A percentile compares a stretch with the other conserved stretches of the same genome.
Evolutionary conservation across 2,888 invertebrate species (phyloP).

Genomic region (Oithona nana): DNA sequence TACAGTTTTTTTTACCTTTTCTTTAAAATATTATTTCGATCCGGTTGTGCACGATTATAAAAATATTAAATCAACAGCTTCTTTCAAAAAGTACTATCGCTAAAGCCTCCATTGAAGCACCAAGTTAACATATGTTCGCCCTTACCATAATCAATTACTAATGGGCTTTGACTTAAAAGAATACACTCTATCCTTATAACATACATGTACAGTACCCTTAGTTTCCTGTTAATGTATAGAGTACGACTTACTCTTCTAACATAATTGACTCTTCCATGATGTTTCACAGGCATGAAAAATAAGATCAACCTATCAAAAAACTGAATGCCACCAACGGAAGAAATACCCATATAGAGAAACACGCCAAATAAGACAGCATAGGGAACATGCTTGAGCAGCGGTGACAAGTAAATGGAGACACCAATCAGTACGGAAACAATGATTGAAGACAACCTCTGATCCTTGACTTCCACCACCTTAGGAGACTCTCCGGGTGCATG

Average conservation of each 20-base stretch:
- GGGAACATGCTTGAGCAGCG: slow-evolving; percentile 61
- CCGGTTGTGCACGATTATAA: too few relatives aligned
- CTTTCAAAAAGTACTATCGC: too few relatives aligned
- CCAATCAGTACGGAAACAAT: slow-evolving; percentile 60
- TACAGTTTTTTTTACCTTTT: too few relatives aligned
- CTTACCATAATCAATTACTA: too few relatives aligned
- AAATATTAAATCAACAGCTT: too few relatives aligned
- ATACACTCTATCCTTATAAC: too few relatives aligned
- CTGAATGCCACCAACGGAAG: slow-evolving; percentile 81
- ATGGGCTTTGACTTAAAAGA: too few relatives aligned
- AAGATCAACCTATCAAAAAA: slow-evolving; percentile 73
- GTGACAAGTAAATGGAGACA: slow-evolving; percentile 60
- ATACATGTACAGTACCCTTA: neutral
- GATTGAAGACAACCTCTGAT: slow-evolving; percentile 66
- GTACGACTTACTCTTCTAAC: slow-evolving; percentile 63
- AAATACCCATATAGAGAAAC: slow-evolving; percentile 76
- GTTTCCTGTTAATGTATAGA: neutral
- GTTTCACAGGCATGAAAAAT: slow-evolving; percentile 83
- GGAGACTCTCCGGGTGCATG: slow-evolving; percentile 93
- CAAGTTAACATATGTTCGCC: too few relatives aligned
- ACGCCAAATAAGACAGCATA: slow-evolving; percentile 94
- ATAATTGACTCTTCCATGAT: slow-evolving; percentile 75
- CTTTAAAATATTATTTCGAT: too few relatives aligned
- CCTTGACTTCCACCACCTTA: slow-evolving; percentile 63
- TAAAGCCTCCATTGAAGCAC: too few relatives aligned